Percentiles rank a stretch among this genome's conserved stretches.
Evolutionary conservation across 1,140 invertebrate species (phyloP).

Genomic region (Stegodyphus dumicola): DNA sequence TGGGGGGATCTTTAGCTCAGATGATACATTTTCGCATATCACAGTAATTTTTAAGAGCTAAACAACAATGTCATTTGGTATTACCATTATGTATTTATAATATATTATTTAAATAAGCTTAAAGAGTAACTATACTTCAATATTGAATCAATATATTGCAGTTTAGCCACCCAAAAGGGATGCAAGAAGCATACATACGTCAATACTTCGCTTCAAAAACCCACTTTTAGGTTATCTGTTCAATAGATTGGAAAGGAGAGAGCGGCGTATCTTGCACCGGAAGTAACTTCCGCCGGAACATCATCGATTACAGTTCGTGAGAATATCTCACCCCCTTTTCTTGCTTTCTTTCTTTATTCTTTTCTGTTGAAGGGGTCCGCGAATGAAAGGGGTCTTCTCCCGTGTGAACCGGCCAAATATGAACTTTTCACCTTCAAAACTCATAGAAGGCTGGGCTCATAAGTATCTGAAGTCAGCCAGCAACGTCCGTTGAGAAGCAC

Average conservation of each 20-base stretch:
- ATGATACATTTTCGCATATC: too few relatives aligned
- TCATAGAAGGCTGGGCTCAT: too few relatives aligned
- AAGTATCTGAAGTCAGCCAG: too few relatives aligned
- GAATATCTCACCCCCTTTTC: constrained; percentile 31
- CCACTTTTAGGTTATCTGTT: background rate
- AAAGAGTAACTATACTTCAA: too few relatives aligned
- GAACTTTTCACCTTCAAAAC: constrained; percentile 50
- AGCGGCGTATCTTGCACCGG: constrained; percentile 3
- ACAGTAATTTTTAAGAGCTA: too few relatives aligned
- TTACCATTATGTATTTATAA: too few relatives aligned
- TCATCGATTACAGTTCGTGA: constrained; percentile 42
- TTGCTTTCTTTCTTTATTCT: background rate
- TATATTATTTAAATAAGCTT: too few relatives aligned
- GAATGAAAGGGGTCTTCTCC: constrained; percentile 18
- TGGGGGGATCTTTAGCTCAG: too few relatives aligned
- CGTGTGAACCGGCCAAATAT: constrained; percentile 35
- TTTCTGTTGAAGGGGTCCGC: background rate
- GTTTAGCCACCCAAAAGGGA: too few relatives aligned
- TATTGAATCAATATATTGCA: too few relatives aligned
- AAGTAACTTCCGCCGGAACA: constrained; percentile 51
- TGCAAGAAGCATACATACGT: too few relatives aligned
- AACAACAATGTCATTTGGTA: too few relatives aligned
- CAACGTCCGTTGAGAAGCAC: background rate
- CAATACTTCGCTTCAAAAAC: background rate
- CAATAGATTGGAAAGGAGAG: background rate